Evolutionary conservation across 23 tunicate genomes (phyloP), one percentile per base, ranked within the genome.

Genomic region (Ascidia mentula): DNA sequence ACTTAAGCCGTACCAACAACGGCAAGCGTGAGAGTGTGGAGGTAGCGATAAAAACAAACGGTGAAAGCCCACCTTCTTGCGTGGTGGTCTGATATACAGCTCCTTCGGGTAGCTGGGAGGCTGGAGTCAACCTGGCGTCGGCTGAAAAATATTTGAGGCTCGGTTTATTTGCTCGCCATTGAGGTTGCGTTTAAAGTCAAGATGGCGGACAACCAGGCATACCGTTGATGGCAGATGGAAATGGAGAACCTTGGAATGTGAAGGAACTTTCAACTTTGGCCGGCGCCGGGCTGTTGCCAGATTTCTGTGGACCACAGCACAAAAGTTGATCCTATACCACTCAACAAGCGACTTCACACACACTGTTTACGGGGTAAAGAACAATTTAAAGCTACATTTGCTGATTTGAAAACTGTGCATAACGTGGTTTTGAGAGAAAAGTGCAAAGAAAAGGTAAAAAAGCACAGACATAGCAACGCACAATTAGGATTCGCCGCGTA

Each of bases 81-180:
- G 81, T 91, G 32, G 81, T 82, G 33, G 97, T 91, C 86, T 91
- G 91, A 81, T 91, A 91, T 15, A 91, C 97, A 34, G 97, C 97
- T 13, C 97, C 97, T 6, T 77, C 77, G 34, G 97, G 97, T 39
- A 91, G 59, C 36, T 86, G 69, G 12, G 77, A 28, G 0, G 81
- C 36, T 18, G 97, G 87, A 6, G 97, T 91, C 28, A 91, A 84
- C 38, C 60, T 37, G 71, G 82, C 90, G 46, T 85, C 81, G n/a
- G 83, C 97, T 91, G 80, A 45, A 83, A 7, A 3, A 28, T 22
- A 71, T 17, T 5, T 5, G 17, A 45, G 74, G 24, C 18, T 71
- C 6, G 1, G 18, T 2, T 3, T 7, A 3, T 7, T 71, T 17
- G 39, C 39, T 71, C 32, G 17, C 74, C 6, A 36, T 18, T 17